Base-by-base conservation (phyloP, 2,888 invertebrate species). In the Atrina japonica region DNA sequence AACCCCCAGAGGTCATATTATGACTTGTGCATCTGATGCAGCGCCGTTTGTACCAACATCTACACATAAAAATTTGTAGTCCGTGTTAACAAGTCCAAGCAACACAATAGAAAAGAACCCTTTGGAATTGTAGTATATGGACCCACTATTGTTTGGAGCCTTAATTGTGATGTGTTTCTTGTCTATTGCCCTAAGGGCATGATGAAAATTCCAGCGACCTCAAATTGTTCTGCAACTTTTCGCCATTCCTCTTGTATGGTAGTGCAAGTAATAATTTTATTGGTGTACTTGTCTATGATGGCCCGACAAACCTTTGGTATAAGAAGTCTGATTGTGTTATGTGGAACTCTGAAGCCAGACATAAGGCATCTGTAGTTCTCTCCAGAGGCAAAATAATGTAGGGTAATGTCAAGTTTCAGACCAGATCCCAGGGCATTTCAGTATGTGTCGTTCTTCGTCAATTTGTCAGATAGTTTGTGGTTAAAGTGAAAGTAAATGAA, bases 11-110 rank as follows among this genome's bases (percentile, higher is more conserved):
- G 18, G 58, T 75, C 75, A 61, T 41, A 77, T n/a, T n/a, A n/a
- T n/a, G 6, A 73, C 58, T 40, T 72, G 64, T 23, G 73, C 73
- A 66, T 75, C 73, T 23, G 68, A 75, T 45, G 47, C 29, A 23
- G 40, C 23, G 43, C 72, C 72, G 50, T 55, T 6, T 11, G 55
- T 60, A 35, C 76, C 71, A 50, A 58, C 53, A 69, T 74, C 72
- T 27, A 60, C 61, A 76, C 78, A 81, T 18, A 78, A n/a, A 64
- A 78, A 82, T 47, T 71, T 75, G 73, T 80, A 81, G 59, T 77
- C 71, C 14, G 76, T 71, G 70, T 81, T 76, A 35, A 78, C 80
- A 40, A 81, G 58, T 18, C 59, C 77, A 70, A 81, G 3, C 16
- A 77, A 27, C 40, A 79, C 68, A 23, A 81, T 70, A 11, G 72